phyloP scores from a whole-genome alignment of 2,888 invertebrate species.

The Pasiphila rectangulata region DNA sequence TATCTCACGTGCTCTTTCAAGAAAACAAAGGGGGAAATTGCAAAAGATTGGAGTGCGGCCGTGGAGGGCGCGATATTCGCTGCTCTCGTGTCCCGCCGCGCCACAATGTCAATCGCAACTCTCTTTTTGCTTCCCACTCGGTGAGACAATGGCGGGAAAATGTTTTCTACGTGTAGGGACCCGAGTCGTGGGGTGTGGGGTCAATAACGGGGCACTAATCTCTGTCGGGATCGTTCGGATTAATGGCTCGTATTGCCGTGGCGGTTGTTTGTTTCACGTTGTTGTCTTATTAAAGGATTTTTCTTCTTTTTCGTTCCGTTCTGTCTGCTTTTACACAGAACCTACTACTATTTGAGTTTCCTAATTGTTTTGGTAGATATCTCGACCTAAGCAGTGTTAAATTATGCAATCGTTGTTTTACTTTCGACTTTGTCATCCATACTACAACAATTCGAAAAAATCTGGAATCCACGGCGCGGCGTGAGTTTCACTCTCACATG shows the following conservation, averaged over 20 bases:
- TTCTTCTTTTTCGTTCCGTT: too few species aligned
- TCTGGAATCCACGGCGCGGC: too few species aligned
- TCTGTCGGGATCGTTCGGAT: conserved; percentile 73
- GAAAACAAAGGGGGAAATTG: conserved; percentile 56
- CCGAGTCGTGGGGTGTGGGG: conserved; percentile 51
- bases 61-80: conserved; percentile 31
- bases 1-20: conserved; percentile 42
- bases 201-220: conserved; percentile 73
- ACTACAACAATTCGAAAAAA: too few species aligned
- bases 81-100: conserved; percentile 29
- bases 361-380: too few species aligned
- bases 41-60: conserved; percentile 40
- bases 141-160: conserved; percentile 74
- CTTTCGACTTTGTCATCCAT: too few species aligned
- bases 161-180: conserved; percentile 67
- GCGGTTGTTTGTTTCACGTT: conserved; percentile 70
- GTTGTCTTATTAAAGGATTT: conserved; percentile 61
- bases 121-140: conserved; percentile 65
- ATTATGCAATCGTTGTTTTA: too few species aligned
- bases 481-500: too few species aligned
- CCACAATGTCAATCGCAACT: conserved; percentile 68
- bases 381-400: too few species aligned
- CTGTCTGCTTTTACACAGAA: too few species aligned
- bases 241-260: conserved; percentile 75
- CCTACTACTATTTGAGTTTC: too few species aligned